These are phyloP conservation scores for Chloromyia formosa DNA, from an alignment of 2,888 invertebrate species.

Conservation along the genomic window DNA sequence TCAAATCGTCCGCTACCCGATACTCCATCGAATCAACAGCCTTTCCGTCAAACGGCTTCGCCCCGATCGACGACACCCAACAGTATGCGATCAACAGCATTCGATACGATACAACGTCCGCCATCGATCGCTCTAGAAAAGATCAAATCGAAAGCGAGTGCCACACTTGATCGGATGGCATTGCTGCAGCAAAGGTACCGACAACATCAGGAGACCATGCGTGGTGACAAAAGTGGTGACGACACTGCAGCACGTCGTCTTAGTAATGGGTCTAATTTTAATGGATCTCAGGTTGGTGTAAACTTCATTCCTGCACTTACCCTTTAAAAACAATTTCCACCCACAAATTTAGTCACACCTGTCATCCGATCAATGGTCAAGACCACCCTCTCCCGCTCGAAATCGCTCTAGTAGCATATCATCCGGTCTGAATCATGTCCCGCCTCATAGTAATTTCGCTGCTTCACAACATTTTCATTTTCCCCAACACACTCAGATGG, in stretches of 20 bases:
- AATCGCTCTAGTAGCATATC: constrained; percentile 64
- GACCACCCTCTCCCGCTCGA: constrained; percentile 63
- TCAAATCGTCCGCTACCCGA: constrained; percentile 67
- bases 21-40: constrained; percentile 61
- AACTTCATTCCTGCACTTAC: neutral
- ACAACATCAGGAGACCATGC: constrained; percentile 68
- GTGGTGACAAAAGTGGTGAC: constrained; percentile 51
- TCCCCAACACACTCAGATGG: constrained; percentile 58
- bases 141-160: constrained; percentile 63
- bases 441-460: constrained; percentile 46
- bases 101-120: constrained; percentile 62
- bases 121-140: constrained; percentile 63
- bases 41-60: constrained; percentile 55
- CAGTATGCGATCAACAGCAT: constrained; percentile 57
- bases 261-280: constrained; percentile 52
- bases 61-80: constrained; percentile 52
- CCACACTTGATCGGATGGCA: constrained; percentile 63
- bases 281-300: constrained; percentile 56
- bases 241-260: constrained; percentile 43
- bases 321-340: neutral
- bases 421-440: constrained; percentile 59
- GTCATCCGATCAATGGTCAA: constrained; percentile 58
- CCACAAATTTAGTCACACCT: constrained; percentile 27
- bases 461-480: constrained; percentile 59
- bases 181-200: constrained; percentile 68